These are phyloP conservation scores for Vicugna pacos DNA, from an alignment of 2,113 vertebrate genomes.

Conservation along the genomic window DNA sequence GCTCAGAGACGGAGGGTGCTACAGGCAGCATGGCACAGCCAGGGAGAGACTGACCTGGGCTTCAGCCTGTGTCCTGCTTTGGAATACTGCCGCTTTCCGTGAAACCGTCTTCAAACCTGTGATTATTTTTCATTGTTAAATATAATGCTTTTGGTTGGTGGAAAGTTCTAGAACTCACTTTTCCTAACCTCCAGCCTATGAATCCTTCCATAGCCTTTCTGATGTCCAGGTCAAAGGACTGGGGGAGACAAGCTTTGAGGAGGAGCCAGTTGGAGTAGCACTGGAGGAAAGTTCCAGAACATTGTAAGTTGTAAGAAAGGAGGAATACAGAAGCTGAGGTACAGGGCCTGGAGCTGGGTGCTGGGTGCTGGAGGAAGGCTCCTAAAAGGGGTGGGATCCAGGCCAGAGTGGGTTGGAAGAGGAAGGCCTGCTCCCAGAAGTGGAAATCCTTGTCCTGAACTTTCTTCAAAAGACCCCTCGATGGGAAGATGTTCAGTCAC, in stretches of 20 bases:
- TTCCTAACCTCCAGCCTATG: not conserved
- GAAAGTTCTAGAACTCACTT: not conserved
- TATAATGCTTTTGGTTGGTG: not conserved
- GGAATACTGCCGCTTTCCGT: not conserved
- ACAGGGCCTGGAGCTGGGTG: no score
- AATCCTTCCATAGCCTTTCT: not conserved
- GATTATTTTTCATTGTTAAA: not conserved
- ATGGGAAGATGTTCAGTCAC: not conserved
- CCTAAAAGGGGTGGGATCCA: rapidly evolving
- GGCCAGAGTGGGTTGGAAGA: not conserved
- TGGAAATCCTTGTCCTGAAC: not conserved
- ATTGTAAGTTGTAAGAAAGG: not conserved
- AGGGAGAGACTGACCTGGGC: not conserved
- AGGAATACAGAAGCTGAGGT: no score
- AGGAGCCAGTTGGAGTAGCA: not conserved
- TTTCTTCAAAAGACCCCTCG: not conserved
- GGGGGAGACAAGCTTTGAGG: not conserved
- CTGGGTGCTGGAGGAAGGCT: not conserved
- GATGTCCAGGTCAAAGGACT: not conserved
- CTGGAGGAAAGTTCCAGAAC: not conserved
- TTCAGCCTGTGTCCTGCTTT: not conserved
- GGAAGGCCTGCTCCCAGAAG: not conserved
- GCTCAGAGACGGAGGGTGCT: not conserved
- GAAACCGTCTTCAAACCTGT: not conserved
- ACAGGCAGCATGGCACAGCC: not conserved